Percentiles rank a stretch among this genome's conserved stretches.
These are phyloP conservation scores for Euplagia quadripunctaria DNA, from an alignment of 2,888 invertebrate genomes.

Conservation along the genomic window DNA sequence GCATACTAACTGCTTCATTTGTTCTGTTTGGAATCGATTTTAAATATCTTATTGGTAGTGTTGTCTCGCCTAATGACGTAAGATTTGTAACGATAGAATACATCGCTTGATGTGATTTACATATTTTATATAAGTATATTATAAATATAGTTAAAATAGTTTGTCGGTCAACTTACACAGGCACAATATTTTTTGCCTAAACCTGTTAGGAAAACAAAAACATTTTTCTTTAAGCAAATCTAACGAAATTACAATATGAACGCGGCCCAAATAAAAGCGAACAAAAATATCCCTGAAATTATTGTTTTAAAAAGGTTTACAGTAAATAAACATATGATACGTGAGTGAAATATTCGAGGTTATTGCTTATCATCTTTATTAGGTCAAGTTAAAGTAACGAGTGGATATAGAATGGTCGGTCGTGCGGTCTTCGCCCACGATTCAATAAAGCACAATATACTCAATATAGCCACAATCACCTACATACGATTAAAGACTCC, in stretches of 20 bases:
- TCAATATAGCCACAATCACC: constrained; percentile 49
- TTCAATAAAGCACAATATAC: constrained; percentile 57
- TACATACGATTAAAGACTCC: constrained; percentile 46
- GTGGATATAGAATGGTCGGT: constrained; percentile 33
- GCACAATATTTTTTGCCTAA: neutral
- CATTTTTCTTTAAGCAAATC: too few species aligned
- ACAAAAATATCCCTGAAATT: neutral
- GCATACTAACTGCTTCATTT: constrained; percentile 74
- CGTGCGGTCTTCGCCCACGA: constrained; percentile 63
- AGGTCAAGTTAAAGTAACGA: constrained; percentile 43
- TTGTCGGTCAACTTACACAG: constrained; percentile 3
- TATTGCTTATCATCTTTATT: constrained; percentile 32
- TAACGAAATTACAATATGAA: neutral
- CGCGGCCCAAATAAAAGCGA: neutral
- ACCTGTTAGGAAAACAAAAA: neutral
- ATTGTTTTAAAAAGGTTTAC: too few species aligned
- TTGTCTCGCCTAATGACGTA: constrained; percentile 48
- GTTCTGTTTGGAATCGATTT: constrained; percentile 57
- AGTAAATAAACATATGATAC: neutral
- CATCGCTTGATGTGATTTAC: constrained; percentile 22
- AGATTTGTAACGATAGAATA: constrained; percentile 38
- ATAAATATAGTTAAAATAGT: neutral
- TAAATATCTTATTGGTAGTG: constrained; percentile 51
- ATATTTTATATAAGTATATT: constrained; percentile 19
- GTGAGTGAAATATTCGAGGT: constrained; percentile 11